Evolutionary conservation across 1,140 invertebrate species (phyloP).

Genomic region (Macrocentrus cingulum): DNA sequence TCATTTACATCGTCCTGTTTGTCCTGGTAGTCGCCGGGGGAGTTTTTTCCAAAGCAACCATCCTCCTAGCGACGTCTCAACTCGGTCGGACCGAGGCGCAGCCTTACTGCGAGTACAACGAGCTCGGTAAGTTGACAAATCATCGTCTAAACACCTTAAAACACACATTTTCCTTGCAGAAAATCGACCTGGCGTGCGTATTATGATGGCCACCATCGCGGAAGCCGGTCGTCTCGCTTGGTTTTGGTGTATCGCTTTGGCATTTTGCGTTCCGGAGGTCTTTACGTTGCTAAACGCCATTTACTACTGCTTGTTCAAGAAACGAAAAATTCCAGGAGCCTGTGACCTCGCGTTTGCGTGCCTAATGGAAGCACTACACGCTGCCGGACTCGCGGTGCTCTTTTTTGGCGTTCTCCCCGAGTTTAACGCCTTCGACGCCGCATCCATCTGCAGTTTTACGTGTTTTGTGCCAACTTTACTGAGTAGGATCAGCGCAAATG

Average conservation of each 20-base stretch:
- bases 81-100: constrained; percentile 69
- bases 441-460: constrained; percentile 87
- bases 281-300: constrained; percentile 76
- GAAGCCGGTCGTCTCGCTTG: constrained; percentile 79
- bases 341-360: constrained; percentile 66
- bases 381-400: constrained; percentile 77
- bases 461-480: constrained; percentile 80
- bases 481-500: no score
- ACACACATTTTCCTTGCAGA: constrained; percentile 17
- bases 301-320: constrained; percentile 84
- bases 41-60: constrained; percentile 76
- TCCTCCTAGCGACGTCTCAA: constrained; percentile 86
- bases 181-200: constrained; percentile 63
- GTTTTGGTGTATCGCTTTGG: constrained; percentile 85
- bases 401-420: constrained; percentile 84
- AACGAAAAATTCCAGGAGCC: constrained; percentile 59
- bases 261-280: constrained; percentile 80
- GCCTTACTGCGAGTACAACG: constrained; percentile 74
- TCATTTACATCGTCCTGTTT: constrained; percentile 80
- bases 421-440: constrained; percentile 85
- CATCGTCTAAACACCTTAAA: no score
- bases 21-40: constrained; percentile 74
- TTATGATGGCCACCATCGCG: constrained; percentile 71
- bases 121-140: constrained; percentile 60
- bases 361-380: constrained; percentile 79